Evolutionary conservation across 2,797 vertebrate species (phyloP).

Genomic region (Clarias pachynema): DNA sequence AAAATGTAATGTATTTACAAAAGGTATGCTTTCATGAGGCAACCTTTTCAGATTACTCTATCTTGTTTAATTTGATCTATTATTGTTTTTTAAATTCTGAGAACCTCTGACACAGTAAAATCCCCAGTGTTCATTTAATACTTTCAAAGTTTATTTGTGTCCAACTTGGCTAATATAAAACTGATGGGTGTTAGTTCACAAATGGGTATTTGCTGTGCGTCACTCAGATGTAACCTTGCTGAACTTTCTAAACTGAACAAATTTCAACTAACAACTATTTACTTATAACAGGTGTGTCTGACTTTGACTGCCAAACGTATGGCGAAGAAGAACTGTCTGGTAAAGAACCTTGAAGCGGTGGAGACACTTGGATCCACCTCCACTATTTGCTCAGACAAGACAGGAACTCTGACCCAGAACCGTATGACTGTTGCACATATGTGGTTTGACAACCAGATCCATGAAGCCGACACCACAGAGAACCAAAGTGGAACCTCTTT

Average conservation of each 20-base stretch:
- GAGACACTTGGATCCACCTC: constrained; percentile 93
- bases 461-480: constrained; percentile 90
- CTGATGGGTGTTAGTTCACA: neutral
- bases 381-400: constrained; percentile 92
- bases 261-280: neutral
- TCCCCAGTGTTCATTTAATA: no score
- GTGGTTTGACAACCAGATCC: constrained; percentile 95
- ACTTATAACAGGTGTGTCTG: constrained; percentile 31
- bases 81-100: neutral
- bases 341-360: constrained; percentile 95
- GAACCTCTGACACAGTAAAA: neutral
- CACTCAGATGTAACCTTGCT: neutral
- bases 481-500: constrained; percentile 91
- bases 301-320: constrained; percentile 91
- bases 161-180: no score
- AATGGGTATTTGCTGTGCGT: no score
- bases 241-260: neutral
- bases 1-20: neutral
- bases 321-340: constrained; percentile 96
- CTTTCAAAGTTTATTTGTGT: no score
- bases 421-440: constrained; percentile 93
- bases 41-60: neutral
- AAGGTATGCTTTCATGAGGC: neutral
- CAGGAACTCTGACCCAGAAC: constrained; percentile 90
- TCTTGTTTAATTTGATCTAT: neutral